Percentiles rank a stretch among this genome's conserved stretches.
Evolutionary conservation across 2,113 vertebrate species (phyloP).

Genomic region (Serilophus lunatus): DNA sequence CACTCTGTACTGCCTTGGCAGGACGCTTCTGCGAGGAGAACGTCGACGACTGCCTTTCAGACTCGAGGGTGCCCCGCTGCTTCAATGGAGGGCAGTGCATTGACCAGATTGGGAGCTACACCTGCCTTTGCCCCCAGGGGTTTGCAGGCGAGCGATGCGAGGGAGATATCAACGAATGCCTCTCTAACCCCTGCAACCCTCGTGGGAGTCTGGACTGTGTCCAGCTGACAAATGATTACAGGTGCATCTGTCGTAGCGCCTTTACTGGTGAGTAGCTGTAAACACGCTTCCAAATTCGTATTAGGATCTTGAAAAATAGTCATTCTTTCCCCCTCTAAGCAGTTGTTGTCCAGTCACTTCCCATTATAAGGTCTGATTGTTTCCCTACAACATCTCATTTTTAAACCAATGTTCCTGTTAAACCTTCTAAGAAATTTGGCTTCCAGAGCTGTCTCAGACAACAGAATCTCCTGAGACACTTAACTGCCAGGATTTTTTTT

Average conservation of each 20-base stretch:
- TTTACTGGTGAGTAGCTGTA: constrained; percentile 80
- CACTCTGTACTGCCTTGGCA: neutral
- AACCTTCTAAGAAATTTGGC: neutral
- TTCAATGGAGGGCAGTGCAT: constrained; percentile 87
- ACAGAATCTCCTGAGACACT: neutral
- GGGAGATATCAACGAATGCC: constrained; percentile 92
- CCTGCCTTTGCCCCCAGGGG: constrained; percentile 83
- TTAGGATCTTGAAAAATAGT: neutral
- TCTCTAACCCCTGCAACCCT: constrained; percentile 82
- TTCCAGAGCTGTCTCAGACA: neutral
- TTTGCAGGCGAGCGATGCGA: constrained; percentile 90
- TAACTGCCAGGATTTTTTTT: neutral
- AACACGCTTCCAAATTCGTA: neutral
- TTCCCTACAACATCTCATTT: neutral
- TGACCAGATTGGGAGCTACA: constrained; percentile 86
- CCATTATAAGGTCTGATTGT: neutral
- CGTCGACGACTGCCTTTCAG: constrained; percentile 81
- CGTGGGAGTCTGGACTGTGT: constrained; percentile 89
- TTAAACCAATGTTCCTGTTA: neutral
- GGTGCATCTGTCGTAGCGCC: constrained; percentile 84
- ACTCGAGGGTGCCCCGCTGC: constrained; percentile 76
- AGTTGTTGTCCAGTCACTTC: neutral
- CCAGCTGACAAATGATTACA: constrained; percentile 85
- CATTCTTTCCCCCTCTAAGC: neutral
- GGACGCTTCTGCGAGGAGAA: constrained; percentile 86